phyloP scores from a whole-genome alignment of 2,888 invertebrate species.

The Apodemia mormo region DNA sequence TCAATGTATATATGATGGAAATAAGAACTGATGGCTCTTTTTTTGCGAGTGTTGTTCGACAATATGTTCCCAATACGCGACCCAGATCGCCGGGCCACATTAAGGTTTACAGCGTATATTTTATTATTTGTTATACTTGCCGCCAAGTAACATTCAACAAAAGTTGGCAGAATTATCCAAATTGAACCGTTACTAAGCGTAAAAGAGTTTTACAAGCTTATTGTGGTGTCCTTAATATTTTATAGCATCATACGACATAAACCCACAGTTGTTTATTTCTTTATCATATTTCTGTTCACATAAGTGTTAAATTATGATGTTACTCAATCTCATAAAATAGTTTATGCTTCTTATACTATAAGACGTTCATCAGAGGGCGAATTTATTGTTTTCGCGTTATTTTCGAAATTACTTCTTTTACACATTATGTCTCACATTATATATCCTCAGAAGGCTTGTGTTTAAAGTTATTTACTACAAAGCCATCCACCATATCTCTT shows the following conservation, averaged over 20 bases:
- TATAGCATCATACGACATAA: neutral
- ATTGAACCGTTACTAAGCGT: neutral
- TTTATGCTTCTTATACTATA: too few relatives aligned
- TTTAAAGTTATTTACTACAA: too few relatives aligned
- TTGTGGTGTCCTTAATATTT: neutral
- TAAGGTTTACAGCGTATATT: neutral
- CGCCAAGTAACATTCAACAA: neutral
- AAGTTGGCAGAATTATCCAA: neutral
- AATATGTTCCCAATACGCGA: constrained; percentile 60
- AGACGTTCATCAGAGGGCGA: too few relatives aligned
- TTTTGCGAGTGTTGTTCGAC: constrained; percentile 60
- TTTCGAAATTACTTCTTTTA: too few relatives aligned
- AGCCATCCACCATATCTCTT: too few relatives aligned
- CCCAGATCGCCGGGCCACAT: constrained; percentile 55
- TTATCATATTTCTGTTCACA: too few relatives aligned
- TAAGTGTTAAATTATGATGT: too few relatives aligned
- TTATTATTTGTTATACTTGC: neutral
- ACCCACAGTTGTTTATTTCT: too few relatives aligned
- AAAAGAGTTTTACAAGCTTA: neutral
- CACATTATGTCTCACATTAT: too few relatives aligned
- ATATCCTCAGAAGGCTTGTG: too few relatives aligned
- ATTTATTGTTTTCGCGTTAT: too few relatives aligned
- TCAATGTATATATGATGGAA: constrained; percentile 60
- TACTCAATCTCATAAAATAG: too few relatives aligned
- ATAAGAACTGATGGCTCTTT: constrained; percentile 59